Base-by-base conservation (phyloP, 2,113 vertebrate genomes). In the Xenopus laevis region DNA sequence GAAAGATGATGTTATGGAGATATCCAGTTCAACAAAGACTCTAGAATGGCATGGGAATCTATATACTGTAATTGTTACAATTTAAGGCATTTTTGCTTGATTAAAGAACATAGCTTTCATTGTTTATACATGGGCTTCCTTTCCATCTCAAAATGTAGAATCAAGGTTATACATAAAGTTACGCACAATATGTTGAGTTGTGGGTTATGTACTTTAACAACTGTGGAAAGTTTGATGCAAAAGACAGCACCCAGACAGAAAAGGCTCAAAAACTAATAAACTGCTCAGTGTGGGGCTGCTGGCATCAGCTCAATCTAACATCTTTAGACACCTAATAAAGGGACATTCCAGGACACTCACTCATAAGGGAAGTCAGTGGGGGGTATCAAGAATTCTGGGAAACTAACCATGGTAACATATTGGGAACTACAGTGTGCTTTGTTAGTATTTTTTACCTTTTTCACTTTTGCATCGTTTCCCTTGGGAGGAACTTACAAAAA, bases 201-300 rank as follows among this genome's bases (percentile, higher is more conserved):
- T 40, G 33, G 33, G 33, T 40, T 40, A 7, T 40, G 33, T 7
- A 40, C 33, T 80, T 71, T 80, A 78, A 76, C 85, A 89, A 89
- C 91, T 86, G 87, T 88, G 89, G 89, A 90, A 91, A 92, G 84
- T 89, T 84, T 89, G 88, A 90, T 88, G 87, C 85, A 70, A 83
- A 63, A 27, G 74, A 84, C 84, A 82, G 89, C 87, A 88, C 87
- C 87, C 86, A 90, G 90, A 89, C 89, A 91, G 90, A 91, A 90
- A 91, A 91, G 89, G 87, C 45, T 64, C 87, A 93, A 89, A 90
- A 90, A 79, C 86, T 89, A 88, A 92, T 91, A 87, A 93, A 91
- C 88, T 87, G 86, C 90, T 90, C 90, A 85, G 89, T 87, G 86
- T 89, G 91, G 83, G 88, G 87, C 87, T 86, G 80, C 83, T 91